Evolutionary conservation across 2,888 invertebrate species (phyloP).

Genomic region (Crioceris asparagi): DNA sequence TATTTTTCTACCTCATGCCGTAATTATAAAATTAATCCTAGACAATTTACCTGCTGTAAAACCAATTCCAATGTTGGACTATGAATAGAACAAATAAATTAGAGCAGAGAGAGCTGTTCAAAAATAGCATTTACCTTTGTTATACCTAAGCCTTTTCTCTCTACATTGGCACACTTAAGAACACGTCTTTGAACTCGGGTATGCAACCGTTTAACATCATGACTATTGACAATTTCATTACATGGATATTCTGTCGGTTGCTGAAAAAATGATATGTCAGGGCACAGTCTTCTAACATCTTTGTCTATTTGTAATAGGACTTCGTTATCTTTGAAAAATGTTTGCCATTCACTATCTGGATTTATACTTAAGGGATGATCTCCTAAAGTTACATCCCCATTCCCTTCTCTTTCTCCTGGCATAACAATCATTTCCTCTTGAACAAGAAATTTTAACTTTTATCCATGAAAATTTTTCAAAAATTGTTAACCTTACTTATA

Average conservation of each 20-base stretch:
- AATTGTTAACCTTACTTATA: slow-evolving; percentile 44
- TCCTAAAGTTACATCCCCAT: slow-evolving; percentile 49
- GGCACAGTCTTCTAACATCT: slow-evolving; percentile 87
- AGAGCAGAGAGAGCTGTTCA: slow-evolving; percentile 4
- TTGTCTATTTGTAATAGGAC: slow-evolving; percentile 96
- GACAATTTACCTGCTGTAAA: slow-evolving; percentile 20
- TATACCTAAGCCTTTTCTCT: slow-evolving; percentile 77
- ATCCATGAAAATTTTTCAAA: neutral
- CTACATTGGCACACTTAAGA: slow-evolving; percentile 78
- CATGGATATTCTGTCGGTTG: slow-evolving; percentile 87
- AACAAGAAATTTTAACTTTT: neutral
- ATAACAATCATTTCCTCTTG: slow-evolving; percentile 79
- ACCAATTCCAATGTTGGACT: slow-evolving; percentile 16
- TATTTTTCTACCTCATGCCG: too few species aligned
- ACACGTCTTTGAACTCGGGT: slow-evolving; percentile 80
- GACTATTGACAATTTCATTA: slow-evolving; percentile 61
- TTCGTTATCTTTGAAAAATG: slow-evolving; percentile 95
- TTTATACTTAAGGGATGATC: slow-evolving; percentile 93
- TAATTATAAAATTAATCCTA: too few species aligned
- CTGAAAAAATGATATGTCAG: slow-evolving; percentile 97
- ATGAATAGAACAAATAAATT: slow-evolving; percentile 6
- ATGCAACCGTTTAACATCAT: slow-evolving; percentile 73
- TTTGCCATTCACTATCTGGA: slow-evolving; percentile 92
- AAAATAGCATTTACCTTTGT: slow-evolving; percentile 56
- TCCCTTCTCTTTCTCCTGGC: slow-evolving; percentile 53